Conservation (phyloP, 92 coral and sea anemone species). For the Epizoanthus scotinus region DNA sequence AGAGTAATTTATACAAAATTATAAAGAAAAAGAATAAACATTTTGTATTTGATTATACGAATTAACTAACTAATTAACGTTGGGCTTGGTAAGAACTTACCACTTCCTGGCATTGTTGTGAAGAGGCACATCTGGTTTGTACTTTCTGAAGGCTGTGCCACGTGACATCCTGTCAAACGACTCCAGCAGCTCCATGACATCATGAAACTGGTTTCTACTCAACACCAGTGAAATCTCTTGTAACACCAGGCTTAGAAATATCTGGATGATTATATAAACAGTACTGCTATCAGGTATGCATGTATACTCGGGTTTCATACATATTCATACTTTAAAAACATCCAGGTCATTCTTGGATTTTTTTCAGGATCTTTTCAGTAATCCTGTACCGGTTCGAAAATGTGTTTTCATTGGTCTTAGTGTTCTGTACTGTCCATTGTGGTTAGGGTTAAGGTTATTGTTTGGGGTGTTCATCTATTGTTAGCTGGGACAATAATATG, state of each 20-base stretch:
- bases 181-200: constrained; percentile 85
- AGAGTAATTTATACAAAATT: too few relatives aligned
- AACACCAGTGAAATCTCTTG: constrained; percentile 76
- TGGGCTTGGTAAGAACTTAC: constrained; percentile 31
- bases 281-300: neutral
- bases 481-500: too few relatives aligned
- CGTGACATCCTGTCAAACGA: constrained; percentile 90
- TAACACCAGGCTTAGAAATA: constrained; percentile 78
- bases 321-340: neutral
- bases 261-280: constrained; percentile 44
- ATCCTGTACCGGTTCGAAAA: too few relatives aligned
- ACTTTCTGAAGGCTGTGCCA: constrained; percentile 75
- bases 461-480: too few relatives aligned
- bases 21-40: too few relatives aligned
- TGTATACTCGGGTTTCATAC: neutral
- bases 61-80: too few relatives aligned
- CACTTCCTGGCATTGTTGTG: constrained; percentile 61
- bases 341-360: neutral
- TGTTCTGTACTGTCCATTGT: too few relatives aligned
- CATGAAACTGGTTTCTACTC: constrained; percentile 79
- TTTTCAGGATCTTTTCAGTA: neutral
- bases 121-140: constrained; percentile 76
- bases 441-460: too few relatives aligned
- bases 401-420: too few relatives aligned
- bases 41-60: neutral